Conservation (phyloP, 2,797 vertebrate species). For the Sebastes cheni region DNA sequence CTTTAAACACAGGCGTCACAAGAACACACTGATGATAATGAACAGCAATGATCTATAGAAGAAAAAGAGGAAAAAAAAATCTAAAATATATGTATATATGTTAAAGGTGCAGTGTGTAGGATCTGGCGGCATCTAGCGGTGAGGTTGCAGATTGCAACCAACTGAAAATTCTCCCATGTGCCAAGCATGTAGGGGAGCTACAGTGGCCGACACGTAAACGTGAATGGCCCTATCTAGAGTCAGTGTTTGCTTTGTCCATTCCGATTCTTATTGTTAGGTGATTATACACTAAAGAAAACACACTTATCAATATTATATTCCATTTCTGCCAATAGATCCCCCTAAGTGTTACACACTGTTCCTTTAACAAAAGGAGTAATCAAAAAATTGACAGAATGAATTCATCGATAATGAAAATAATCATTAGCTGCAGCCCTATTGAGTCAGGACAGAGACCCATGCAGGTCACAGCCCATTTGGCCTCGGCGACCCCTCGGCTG, state of each 20-base stretch:
- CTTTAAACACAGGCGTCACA: not conserved
- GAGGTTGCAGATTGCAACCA: too few species aligned
- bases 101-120: not conserved
- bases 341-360: too few species aligned
- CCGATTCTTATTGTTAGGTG: too few species aligned
- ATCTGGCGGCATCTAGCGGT: too few species aligned
- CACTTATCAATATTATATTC: too few species aligned
- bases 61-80: not conserved
- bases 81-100: not conserved
- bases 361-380: not conserved
- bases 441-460: constrained; percentile 15
- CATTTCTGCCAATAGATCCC: too few species aligned
- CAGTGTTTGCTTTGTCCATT: too few species aligned
- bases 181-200: too few species aligned
- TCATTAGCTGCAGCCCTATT: not conserved
- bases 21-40: not conserved
- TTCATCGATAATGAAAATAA: not conserved
- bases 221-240: too few species aligned
- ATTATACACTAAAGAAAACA: too few species aligned
- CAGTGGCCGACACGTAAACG: too few species aligned
- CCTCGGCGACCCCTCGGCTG: constrained; percentile 24
- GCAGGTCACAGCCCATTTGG: constrained; percentile 46
- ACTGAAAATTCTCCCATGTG: too few species aligned
- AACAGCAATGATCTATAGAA: not conserved
- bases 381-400: not conserved